Percentiles rank a stretch among this genome's conserved stretches.
These are phyloP conservation scores for Antigone vipio DNA, from an alignment of 2,113 vertebrate genomes.

Conservation along the genomic window DNA sequence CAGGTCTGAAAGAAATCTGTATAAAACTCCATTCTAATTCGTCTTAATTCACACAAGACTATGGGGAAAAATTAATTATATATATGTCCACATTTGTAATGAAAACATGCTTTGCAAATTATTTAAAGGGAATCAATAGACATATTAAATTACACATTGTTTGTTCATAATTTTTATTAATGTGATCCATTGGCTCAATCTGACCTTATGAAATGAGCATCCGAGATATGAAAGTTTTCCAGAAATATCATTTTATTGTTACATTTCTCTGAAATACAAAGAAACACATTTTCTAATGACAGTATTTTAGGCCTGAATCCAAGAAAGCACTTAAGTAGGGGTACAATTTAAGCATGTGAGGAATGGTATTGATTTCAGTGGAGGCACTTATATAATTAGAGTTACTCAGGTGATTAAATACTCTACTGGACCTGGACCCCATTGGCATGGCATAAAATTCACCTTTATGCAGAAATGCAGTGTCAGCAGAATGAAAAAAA, in stretches of 20 bases:
- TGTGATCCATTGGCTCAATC: background rate
- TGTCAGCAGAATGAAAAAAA: background rate
- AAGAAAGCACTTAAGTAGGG: constrained; percentile 39
- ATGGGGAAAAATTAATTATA: background rate
- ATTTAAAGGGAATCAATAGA: background rate
- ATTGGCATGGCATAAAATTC: background rate
- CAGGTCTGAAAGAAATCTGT: background rate
- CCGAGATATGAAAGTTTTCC: background rate
- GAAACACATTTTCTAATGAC: background rate
- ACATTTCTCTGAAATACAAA: background rate
- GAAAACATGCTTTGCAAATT: background rate
- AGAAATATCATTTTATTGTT: background rate
- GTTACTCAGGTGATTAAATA: constrained; percentile 11
- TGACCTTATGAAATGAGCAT: background rate
- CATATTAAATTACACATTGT: background rate
- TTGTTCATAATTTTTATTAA: background rate
- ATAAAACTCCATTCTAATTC: background rate
- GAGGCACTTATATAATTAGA: background rate
- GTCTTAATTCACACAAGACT: background rate
- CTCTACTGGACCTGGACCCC: background rate
- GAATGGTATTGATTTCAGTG: constrained; percentile 15
- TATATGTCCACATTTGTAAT: background rate
- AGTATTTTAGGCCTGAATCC: constrained; percentile 14
- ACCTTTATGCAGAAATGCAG: background rate
- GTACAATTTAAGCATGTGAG: background rate